Percentiles rank a stretch among this genome's conserved stretches.
Conservation (phyloP, 2,888 invertebrate genomes). For the Ophion slaviceki region DNA sequence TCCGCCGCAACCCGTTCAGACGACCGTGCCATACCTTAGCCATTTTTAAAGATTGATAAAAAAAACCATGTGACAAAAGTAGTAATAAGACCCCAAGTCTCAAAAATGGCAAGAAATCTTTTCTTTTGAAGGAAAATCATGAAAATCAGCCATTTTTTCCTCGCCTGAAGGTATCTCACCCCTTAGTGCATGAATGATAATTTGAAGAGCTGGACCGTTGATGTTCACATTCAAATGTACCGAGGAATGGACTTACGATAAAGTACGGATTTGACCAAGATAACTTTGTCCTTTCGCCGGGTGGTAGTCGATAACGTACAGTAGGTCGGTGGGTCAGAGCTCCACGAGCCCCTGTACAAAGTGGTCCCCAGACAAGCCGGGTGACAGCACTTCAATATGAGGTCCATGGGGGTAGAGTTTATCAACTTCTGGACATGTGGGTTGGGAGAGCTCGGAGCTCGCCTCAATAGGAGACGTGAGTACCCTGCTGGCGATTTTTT, state of each 20-base stretch:
- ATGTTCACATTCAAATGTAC: too few species aligned
- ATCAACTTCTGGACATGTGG: constrained; percentile 18
- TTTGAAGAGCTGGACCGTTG: too few species aligned
- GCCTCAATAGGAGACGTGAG: constrained; percentile 14
- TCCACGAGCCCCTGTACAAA: constrained; percentile 64
- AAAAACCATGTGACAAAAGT: too few species aligned
- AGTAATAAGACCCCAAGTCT: too few species aligned
- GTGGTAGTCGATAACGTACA: constrained; percentile 7
- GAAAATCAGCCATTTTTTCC: too few species aligned
- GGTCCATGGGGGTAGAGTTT: constrained; percentile 24
- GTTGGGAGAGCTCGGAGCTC: constrained; percentile 3
- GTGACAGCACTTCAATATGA: constrained; percentile 60
- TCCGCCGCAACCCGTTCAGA: too few species aligned
- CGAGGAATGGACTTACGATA: background rate
- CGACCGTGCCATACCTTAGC: too few species aligned
- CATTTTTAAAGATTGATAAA: too few species aligned
- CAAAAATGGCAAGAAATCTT: too few species aligned
- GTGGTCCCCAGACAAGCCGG: constrained; percentile 62
- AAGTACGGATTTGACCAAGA: background rate
- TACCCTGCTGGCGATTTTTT: background rate
- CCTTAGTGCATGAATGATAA: too few species aligned
- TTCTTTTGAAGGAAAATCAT: too few species aligned
- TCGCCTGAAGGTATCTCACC: too few species aligned
- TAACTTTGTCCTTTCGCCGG: constrained; percentile 4
- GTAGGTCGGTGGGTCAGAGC: constrained; percentile 67